These are phyloP conservation scores for Melitaea athalia DNA, from an alignment of 2,888 invertebrate genomes.

Conservation along the genomic window DNA sequence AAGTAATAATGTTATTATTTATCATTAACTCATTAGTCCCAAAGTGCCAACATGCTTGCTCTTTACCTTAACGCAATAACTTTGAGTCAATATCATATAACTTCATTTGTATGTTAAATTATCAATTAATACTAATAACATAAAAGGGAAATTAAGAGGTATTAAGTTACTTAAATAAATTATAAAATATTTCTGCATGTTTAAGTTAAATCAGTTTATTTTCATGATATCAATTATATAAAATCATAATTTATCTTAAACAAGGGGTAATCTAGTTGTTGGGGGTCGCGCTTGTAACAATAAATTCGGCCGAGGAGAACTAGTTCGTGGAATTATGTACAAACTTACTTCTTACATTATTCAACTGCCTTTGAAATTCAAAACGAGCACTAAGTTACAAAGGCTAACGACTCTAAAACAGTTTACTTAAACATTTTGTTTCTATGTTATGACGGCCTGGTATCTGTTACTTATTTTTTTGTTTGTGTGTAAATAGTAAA, in stretches of 20 bases:
- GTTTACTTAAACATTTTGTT: neutral
- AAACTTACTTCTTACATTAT: slow-evolving; percentile 36
- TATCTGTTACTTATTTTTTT: too few species aligned
- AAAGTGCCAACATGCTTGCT: too few species aligned
- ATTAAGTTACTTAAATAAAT: too few species aligned
- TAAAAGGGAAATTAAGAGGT: too few species aligned
- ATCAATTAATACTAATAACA: too few species aligned
- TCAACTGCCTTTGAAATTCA: slow-evolving; percentile 27
- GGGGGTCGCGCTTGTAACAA: slow-evolving; percentile 27
- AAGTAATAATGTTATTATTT: too few species aligned
- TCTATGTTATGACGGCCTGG: too few species aligned
- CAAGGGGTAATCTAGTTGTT: slow-evolving; percentile 21
- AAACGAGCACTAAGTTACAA: slow-evolving; percentile 17
- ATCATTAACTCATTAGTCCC: too few species aligned
- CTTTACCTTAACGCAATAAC: too few species aligned
- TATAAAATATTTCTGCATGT: neutral
- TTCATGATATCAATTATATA: slow-evolving; percentile 2
- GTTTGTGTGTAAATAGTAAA: too few species aligned
- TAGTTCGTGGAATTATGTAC: slow-evolving; percentile 30
- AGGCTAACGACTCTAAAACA: slow-evolving; percentile 12
- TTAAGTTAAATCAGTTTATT: neutral
- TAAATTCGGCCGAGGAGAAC: slow-evolving; percentile 33
- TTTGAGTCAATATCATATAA: too few species aligned
- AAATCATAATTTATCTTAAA: slow-evolving; percentile 31
- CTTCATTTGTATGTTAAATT: too few species aligned